A percentile compares a stretch with the other conserved stretches of the same genome.
Evolutionary conservation across 2,888 invertebrate species (phyloP).

Genomic region (Leptinotarsa juncta): DNA sequence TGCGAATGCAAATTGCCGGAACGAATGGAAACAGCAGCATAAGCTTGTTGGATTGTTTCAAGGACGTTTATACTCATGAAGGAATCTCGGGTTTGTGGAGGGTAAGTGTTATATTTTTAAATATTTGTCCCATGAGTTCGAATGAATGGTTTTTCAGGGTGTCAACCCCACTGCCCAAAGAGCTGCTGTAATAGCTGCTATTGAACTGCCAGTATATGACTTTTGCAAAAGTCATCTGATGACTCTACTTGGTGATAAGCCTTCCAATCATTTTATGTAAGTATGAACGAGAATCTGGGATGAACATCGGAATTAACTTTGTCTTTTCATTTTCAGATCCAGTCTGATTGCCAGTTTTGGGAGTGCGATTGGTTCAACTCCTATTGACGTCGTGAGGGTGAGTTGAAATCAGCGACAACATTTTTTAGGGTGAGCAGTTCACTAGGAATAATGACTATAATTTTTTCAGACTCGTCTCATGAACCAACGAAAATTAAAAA

Average conservation of each 20-base stretch:
- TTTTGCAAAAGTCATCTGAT: slow-evolving; percentile 83
- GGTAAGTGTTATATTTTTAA: slow-evolving; percentile 65
- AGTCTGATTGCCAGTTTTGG: slow-evolving; percentile 92
- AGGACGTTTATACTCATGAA: slow-evolving; percentile 84
- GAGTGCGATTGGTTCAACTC: slow-evolving; percentile 93
- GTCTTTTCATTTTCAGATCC: slow-evolving; percentile 73
- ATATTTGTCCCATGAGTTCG: background rate
- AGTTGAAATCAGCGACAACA: slow-evolving; percentile 58
- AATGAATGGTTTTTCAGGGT: slow-evolving; percentile 71
- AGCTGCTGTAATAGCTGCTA: slow-evolving; percentile 92
- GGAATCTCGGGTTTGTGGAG: slow-evolving; percentile 90
- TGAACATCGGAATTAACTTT: slow-evolving; percentile 1
- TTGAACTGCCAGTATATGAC: slow-evolving; percentile 94
- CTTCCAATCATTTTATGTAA: slow-evolving; percentile 89
- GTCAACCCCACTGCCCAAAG: slow-evolving; percentile 93
- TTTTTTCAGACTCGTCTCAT: slow-evolving; percentile 87
- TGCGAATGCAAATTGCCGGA: slow-evolving; percentile 89
- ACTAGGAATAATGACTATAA: too few species aligned
- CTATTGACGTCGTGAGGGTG: slow-evolving; percentile 93
- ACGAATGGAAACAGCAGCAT: slow-evolving; percentile 62
- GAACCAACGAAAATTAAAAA: slow-evolving; percentile 82
- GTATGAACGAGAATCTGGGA: slow-evolving; percentile 55
- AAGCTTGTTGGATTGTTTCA: slow-evolving; percentile 81
- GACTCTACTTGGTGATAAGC: slow-evolving; percentile 79
- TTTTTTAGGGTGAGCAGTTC: too few species aligned